Conservation (phyloP, 1,140 invertebrate species). For the Drosophila sucinea region DNA sequence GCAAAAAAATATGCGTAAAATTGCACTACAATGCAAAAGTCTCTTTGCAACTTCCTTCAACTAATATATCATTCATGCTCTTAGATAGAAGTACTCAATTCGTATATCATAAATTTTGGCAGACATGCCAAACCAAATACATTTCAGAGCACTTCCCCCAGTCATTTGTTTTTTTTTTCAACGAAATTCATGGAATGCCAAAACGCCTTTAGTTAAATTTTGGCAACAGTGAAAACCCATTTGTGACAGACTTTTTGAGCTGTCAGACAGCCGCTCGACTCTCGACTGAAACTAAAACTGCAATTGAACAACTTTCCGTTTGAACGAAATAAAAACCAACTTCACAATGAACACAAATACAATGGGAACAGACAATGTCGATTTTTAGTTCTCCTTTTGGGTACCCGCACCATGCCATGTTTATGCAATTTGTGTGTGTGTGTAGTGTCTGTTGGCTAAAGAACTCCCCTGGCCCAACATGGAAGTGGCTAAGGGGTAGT, state of each 20-base stretch:
- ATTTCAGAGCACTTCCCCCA: background rate
- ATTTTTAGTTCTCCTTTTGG: background rate
- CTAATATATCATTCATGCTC: too few species aligned
- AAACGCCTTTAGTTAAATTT: slow-evolving; percentile 15
- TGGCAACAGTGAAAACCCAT: slow-evolving; percentile 21
- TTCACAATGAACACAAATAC: slow-evolving; percentile 9
- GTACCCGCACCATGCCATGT: slow-evolving; percentile 16
- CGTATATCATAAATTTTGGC: slow-evolving; percentile 5
- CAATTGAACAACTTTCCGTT: slow-evolving; percentile 14
- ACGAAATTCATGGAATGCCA: slow-evolving; percentile 2
- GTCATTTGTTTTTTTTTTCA: background rate
- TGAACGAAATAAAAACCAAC: slow-evolving; percentile 13
- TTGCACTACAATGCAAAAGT: background rate
- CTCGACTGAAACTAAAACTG: slow-evolving; percentile 7
- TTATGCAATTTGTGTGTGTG: slow-evolving; percentile 24
- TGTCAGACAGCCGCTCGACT: background rate
- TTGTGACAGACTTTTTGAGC: slow-evolving; percentile 13
- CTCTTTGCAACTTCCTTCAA: background rate
- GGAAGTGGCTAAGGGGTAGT: slow-evolving; percentile 12
- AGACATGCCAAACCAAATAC: background rate
- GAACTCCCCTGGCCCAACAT: slow-evolving; percentile 4
- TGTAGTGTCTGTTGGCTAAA: slow-evolving; percentile 3
- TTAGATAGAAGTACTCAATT: background rate
- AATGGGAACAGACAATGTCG: slow-evolving; percentile 16
- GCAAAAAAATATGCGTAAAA: background rate